phyloP scores from a whole-genome alignment of 2,888 invertebrate species.

The Nephrotoma appendiculata region DNA sequence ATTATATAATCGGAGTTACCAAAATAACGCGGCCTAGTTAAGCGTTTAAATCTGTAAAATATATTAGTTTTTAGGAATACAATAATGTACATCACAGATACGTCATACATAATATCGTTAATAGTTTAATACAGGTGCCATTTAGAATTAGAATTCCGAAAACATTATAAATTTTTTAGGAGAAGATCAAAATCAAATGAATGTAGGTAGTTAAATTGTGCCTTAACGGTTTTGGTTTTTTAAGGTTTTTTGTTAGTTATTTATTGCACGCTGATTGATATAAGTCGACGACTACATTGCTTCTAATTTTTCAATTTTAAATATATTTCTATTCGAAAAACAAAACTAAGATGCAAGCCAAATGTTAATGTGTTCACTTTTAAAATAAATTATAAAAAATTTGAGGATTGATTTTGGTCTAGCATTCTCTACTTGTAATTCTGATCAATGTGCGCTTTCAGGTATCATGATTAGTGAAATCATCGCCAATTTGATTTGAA shows the following conservation, averaged over 20 bases:
- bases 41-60: background rate
- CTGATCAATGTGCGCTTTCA: too few relatives aligned
- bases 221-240: background rate
- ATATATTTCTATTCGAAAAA: background rate
- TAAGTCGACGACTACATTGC: background rate
- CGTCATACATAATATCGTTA: background rate
- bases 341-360: background rate
- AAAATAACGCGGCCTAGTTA: background rate
- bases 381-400: background rate
- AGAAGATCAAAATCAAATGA: background rate
- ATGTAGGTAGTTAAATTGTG: background rate
- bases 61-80: background rate
- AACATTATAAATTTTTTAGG: background rate
- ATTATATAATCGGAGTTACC: background rate
- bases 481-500: too few relatives aligned
- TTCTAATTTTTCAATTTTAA: background rate
- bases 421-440: background rate
- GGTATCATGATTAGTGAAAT: too few relatives aligned
- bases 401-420: background rate
- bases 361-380: background rate
- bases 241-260: background rate
- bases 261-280: background rate
- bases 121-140: background rate
- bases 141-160: background rate
- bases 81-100: background rate